Conservation (phyloP, 2,797 vertebrate species). For the Sorex maritimensis region DNA sequence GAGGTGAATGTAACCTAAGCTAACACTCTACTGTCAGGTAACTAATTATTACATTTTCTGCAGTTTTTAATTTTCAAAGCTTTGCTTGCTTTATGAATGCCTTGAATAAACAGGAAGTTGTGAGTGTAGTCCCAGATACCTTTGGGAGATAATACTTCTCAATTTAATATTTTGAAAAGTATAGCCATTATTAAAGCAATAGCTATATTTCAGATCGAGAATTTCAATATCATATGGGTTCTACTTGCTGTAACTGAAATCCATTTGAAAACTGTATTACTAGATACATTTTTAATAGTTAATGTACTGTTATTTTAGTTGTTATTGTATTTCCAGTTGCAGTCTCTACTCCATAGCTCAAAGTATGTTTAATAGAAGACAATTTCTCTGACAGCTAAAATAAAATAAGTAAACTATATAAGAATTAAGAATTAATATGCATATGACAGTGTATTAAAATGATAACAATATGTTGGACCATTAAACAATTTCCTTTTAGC, state of each 20-base stretch:
- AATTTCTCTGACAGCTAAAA: conserved; percentile 48
- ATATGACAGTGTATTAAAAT: neutral
- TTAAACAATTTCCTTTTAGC: neutral
- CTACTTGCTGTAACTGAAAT: neutral
- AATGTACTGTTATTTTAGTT: conserved; percentile 15
- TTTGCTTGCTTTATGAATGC: neutral
- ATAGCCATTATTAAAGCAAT: conserved; percentile 39
- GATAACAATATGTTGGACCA: neutral
- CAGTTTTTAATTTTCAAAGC: neutral
- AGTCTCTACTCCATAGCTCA: neutral
- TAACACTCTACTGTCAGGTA: neutral
- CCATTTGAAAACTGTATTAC: conserved; percentile 30
- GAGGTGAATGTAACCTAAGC: neutral
- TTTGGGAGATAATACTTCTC: neutral
- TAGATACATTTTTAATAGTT: conserved; percentile 29
- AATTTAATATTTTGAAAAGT: conserved; percentile 40
- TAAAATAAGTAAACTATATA: neutral
- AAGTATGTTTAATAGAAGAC: neutral
- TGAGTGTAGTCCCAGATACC: neutral
- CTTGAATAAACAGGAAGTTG: neutral
- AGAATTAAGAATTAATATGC: neutral
- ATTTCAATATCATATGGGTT: conserved; percentile 27
- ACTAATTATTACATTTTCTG: neutral
- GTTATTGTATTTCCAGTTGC: conserved; percentile 20
- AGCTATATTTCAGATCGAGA: neutral